Evolutionary conservation across 2,113 vertebrate species (phyloP).

Genomic region (Corythoichthys haematopterus): DNA sequence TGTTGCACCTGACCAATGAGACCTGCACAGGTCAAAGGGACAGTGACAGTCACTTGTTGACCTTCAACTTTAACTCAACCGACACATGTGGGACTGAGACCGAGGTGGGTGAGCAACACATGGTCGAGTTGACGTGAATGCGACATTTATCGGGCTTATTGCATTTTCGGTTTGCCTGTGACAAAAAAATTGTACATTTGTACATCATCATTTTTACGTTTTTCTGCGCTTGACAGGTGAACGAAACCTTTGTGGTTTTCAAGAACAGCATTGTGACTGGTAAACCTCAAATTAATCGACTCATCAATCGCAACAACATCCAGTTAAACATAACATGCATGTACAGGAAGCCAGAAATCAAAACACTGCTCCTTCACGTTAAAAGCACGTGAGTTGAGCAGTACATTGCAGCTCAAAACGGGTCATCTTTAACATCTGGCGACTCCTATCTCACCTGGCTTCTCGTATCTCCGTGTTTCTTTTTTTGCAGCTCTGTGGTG

Average conservation of each 20-base stretch:
- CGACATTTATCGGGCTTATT: background rate
- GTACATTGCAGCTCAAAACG: background rate
- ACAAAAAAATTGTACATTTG: no score
- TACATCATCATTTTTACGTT: no score
- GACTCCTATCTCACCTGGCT: background rate
- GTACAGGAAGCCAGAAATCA: background rate
- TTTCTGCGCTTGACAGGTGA: background rate
- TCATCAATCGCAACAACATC: background rate
- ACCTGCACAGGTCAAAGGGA: background rate
- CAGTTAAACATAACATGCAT: background rate
- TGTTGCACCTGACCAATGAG: slow-evolving; percentile 1
- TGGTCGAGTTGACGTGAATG: background rate
- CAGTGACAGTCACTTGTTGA: background rate
- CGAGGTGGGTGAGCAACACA: background rate
- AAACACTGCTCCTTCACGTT: background rate
- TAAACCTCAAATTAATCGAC: background rate
- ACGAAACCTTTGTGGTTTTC: background rate
- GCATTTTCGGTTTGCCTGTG: no score
- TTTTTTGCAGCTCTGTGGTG: background rate
- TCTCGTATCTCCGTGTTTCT: no score
- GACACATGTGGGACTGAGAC: background rate
- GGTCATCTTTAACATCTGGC: no score
- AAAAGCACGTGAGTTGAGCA: background rate
- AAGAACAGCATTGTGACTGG: background rate
- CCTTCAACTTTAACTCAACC: slow-evolving; percentile 1